Evolutionary conservation across 2,888 invertebrate genomes (phyloP).

Genomic region (Nephrotoma flavescens): DNA sequence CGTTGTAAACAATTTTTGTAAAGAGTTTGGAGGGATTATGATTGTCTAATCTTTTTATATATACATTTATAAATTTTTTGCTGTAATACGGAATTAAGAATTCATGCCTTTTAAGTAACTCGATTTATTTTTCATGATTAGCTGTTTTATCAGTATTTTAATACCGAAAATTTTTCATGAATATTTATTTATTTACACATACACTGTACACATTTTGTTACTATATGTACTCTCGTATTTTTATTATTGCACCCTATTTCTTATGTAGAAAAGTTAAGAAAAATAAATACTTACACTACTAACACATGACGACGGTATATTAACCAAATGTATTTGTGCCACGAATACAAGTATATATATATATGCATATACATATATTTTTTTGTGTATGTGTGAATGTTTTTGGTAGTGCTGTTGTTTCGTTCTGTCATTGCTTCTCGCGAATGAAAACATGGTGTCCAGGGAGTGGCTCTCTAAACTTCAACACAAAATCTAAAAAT

Average conservation of each 20-base stretch:
- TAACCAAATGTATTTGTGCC: background rate
- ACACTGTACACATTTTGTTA: background rate
- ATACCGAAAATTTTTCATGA: background rate
- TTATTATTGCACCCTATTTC: background rate
- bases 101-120: too few species aligned
- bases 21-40: background rate
- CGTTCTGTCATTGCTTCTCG: constrained; percentile 4
- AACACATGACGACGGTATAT: background rate
- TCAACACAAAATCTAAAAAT: background rate
- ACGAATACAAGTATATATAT: background rate
- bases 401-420: background rate
- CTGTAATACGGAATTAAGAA: too few species aligned
- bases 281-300: background rate
- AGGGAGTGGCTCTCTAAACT: constrained; percentile 4
- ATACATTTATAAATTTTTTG: too few species aligned
- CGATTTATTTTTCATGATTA: too few species aligned
- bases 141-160: background rate
- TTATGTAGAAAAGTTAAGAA: background rate
- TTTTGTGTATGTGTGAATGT: background rate
- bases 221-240: background rate
- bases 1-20: background rate
- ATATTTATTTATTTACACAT: background rate
- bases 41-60: background rate
- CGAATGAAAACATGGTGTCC: constrained; percentile 5
- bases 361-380: background rate